phyloP scores from a whole-genome alignment of 2,888 invertebrate species.

The Syrphus vitripennis region DNA sequence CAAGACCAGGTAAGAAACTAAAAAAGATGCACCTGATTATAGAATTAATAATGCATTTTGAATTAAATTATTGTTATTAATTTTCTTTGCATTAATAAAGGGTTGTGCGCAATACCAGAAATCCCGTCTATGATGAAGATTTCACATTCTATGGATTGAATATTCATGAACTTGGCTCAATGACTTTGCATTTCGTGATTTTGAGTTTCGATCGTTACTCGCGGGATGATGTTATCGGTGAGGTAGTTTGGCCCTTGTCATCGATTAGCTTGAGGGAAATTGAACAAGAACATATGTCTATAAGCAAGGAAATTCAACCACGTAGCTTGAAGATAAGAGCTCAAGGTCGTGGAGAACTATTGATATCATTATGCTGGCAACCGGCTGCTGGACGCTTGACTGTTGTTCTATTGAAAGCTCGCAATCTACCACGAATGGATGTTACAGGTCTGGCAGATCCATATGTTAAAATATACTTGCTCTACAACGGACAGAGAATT shows the following conservation, averaged over 20 bases:
- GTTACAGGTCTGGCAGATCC: slow-evolving; percentile 98
- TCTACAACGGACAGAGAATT: slow-evolving; percentile 98
- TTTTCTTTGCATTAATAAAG: slow-evolving; percentile 78
- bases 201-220: slow-evolving; percentile 98
- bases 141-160: slow-evolving; percentile 98
- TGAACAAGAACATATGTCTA: slow-evolving; percentile 89
- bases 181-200: slow-evolving; percentile 96
- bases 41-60: background rate
- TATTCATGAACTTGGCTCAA: slow-evolving; percentile 91
- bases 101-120: slow-evolving; percentile 96
- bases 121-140: slow-evolving; percentile 99
- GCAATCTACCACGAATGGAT: slow-evolving; percentile 99
- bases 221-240: slow-evolving; percentile 98
- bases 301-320: slow-evolving; percentile 95
- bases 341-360: slow-evolving; percentile 95
- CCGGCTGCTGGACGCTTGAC: slow-evolving; percentile 97
- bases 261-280: slow-evolving; percentile 86
- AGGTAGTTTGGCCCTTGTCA: slow-evolving; percentile 93
- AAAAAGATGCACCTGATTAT: background rate
- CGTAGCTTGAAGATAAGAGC: slow-evolving; percentile 96
- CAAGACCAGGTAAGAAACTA: slow-evolving; percentile 86
- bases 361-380: slow-evolving; percentile 99
- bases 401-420: slow-evolving; percentile 97
- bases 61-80: too few relatives aligned
- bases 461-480: slow-evolving; percentile 96